Evolutionary conservation across 2,888 invertebrate genomes (phyloP).

Genomic region (Tribolium freemani): DNA sequence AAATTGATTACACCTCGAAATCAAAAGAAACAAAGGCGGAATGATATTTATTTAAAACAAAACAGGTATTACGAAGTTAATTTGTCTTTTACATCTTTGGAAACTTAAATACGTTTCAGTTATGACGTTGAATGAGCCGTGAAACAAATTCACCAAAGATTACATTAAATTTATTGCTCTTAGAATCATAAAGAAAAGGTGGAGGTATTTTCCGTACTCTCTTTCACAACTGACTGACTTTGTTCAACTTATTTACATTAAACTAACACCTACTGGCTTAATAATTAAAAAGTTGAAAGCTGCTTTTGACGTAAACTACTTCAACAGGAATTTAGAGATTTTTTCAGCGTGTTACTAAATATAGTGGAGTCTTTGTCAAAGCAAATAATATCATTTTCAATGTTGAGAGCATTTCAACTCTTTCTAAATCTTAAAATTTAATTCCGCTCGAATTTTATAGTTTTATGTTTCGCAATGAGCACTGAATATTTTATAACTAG

Average conservation of each 20-base stretch:
- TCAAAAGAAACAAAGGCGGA: slow-evolving; percentile 14
- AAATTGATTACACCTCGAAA: not conserved
- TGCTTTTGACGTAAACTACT: not conserved
- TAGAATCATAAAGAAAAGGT: slow-evolving; percentile 39
- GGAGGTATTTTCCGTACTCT: slow-evolving; percentile 13
- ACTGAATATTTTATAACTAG: slow-evolving; percentile 30
- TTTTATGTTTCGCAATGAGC: slow-evolving; percentile 28
- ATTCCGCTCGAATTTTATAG: slow-evolving; percentile 28
- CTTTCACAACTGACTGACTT: slow-evolving; percentile 17
- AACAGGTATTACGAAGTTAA: slow-evolving; percentile 32
- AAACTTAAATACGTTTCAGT: slow-evolving; percentile 38
- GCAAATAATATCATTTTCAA: not conserved
- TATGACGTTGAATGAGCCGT: slow-evolving; percentile 32
- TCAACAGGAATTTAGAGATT: not conserved
- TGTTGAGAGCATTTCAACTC: slow-evolving; percentile 6
- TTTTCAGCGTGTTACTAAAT: not conserved
- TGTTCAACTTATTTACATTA: slow-evolving; percentile 12
- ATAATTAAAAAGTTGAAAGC: slow-evolving; percentile 19
- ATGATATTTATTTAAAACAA: slow-evolving; percentile 38
- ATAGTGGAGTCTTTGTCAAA: not conserved
- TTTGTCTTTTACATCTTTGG: slow-evolving; percentile 40
- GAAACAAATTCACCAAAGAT: slow-evolving; percentile 40
- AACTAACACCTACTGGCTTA: slow-evolving; percentile 1
- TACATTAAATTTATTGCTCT: slow-evolving; percentile 41
- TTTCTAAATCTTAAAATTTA: slow-evolving; percentile 32